These are phyloP conservation scores for Spisula subtruncata DNA, from an alignment of 2,888 invertebrate species.

Conservation along the genomic window DNA sequence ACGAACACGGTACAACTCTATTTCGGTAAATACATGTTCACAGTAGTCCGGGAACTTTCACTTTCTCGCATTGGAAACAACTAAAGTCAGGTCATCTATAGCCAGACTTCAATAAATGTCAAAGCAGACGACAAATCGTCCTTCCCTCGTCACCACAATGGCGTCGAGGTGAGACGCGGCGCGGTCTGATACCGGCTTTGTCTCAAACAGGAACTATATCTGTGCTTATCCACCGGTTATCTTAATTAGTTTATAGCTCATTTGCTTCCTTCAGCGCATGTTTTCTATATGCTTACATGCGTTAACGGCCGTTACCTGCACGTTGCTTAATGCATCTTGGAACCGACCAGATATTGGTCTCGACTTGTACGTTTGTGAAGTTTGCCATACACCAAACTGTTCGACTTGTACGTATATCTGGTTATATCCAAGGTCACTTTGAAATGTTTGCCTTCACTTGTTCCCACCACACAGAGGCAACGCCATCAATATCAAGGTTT, in stretches of 20 bases:
- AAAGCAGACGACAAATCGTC: constrained; percentile 51
- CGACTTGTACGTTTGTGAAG: constrained; percentile 2
- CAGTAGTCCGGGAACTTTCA: constrained; percentile 46
- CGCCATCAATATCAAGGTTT: too few species aligned
- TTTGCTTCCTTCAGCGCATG: constrained; percentile 23
- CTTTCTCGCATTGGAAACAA: constrained; percentile 62
- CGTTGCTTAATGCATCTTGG: constrained; percentile 35
- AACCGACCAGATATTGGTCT: constrained; percentile 24
- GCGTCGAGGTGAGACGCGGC: constrained; percentile 56
- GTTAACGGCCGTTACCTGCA: constrained; percentile 23
- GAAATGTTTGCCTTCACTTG: background rate
- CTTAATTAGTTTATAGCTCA: constrained; percentile 31
- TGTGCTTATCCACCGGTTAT: constrained; percentile 48
- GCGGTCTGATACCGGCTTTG: constrained; percentile 32
- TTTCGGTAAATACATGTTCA: constrained; percentile 36
- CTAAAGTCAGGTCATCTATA: constrained; percentile 56
- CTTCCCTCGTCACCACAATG: constrained; percentile 51
- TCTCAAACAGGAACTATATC: constrained; percentile 30
- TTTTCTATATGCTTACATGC: constrained; percentile 35
- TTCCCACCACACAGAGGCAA: too few species aligned
- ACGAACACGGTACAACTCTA: constrained; percentile 26
- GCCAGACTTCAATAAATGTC: constrained; percentile 58
- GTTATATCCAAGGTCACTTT: constrained; percentile 16
- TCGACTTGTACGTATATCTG: too few species aligned
- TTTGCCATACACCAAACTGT: background rate